Evolutionary conservation across 2,113 vertebrate genomes (phyloP), one percentile per base, ranked within the genome.

Genomic region (Brachyhypopomus occidentalis): DNA sequence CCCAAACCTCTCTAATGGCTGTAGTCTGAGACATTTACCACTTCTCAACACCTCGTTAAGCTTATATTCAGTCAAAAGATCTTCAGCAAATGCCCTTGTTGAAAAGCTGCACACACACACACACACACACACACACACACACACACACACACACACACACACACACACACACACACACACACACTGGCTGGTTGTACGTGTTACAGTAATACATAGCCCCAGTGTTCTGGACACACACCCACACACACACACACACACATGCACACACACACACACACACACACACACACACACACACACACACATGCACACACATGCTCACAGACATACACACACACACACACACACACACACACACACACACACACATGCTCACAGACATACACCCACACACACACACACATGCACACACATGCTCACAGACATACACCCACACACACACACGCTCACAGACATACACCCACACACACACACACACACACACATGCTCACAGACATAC

Each of bases 171-270:
- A n/a, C n/a, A n/a, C n/a, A n/a, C n/a, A n/a, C n/a, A 0, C 96
- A 97, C 72, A 98, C 92, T 1, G 96, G 95, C 89, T 98, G 96
- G 86, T 90, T 93, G 7, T 96, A 97, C 2, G 96, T 97, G 90
- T 96, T 97, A 88, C 96, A 97, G 91, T 95, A 97, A 85, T 93
- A 96, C 89, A 95, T 95, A 88, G 92, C 82, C 58, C 94, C 95
- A 1, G 92, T 52, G 36, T 97, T 95, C 97, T 98, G 85, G 19
- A n/a, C 14, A 59, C 9, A 52, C 63, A 55, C 7, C 55, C 63
- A 66, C 5, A 69, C 30, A 69, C 30, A 36, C 16, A 0, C 19
- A 60, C 19, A 60, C 19, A 0, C n/a, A 60, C 5, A n/a, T 6
- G 3, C 64, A 56, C 8, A 64, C 25, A 34, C 7, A 70, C 66